These are phyloP conservation scores for Scotopteryx bipunctaria DNA, from an alignment of 2,888 invertebrate genomes.

Conservation along the genomic window DNA sequence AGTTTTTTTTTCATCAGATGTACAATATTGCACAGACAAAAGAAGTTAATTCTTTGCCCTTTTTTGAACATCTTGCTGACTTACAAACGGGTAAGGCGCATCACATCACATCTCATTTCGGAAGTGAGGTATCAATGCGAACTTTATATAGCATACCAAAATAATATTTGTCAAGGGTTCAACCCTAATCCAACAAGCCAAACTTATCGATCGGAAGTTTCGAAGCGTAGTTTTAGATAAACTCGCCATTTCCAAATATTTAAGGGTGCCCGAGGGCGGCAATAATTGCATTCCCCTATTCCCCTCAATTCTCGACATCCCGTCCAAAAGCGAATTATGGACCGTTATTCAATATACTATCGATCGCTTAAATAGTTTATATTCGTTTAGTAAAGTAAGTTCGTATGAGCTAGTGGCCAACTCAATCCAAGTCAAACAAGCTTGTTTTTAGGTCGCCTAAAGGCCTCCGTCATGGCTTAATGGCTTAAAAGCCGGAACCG, in stretches of 20 bases:
- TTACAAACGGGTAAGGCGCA: too few relatives aligned
- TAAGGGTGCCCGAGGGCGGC: constrained; percentile 41
- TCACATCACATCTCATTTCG: constrained; percentile 6
- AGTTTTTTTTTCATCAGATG: too few relatives aligned
- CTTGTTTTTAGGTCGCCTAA: too few relatives aligned
- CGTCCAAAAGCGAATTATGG: constrained; percentile 40
- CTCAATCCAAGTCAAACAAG: too few relatives aligned
- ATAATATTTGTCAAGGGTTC: constrained; percentile 16
- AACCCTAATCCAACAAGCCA: constrained; percentile 17
- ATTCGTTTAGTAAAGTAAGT: too few relatives aligned
- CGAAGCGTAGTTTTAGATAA: constrained; percentile 43
- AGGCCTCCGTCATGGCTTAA: too few relatives aligned
- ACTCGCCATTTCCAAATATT: constrained; percentile 50
- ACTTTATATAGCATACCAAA: constrained; percentile 7
- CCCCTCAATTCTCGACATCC: constrained; percentile 44
- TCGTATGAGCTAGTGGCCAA: too few relatives aligned
- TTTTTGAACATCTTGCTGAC: too few relatives aligned
- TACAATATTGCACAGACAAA: too few relatives aligned
- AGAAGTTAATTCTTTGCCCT: too few relatives aligned
- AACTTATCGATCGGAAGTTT: constrained; percentile 29
- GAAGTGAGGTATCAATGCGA: constrained; percentile 15
- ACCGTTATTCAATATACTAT: constrained; percentile 41
- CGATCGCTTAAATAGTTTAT: constrained; percentile 23
- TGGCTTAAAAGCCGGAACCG: too few relatives aligned
- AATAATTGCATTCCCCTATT: constrained; percentile 57